Evolutionary conservation across 2,113 vertebrate species (phyloP).

Genomic region (Holacanthus passer): DNA sequence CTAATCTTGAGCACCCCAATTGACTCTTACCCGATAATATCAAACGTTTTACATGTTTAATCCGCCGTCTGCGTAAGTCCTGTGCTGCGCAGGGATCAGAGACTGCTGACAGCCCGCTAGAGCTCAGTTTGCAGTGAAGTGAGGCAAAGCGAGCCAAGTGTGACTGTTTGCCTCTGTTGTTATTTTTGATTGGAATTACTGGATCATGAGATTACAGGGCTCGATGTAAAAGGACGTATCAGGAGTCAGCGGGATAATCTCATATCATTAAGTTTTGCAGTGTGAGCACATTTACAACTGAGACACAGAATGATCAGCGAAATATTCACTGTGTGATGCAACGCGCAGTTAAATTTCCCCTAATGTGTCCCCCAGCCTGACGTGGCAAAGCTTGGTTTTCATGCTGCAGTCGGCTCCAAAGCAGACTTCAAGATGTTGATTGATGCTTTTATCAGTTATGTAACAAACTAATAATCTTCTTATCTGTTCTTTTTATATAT

Average conservation of each 20-base stretch:
- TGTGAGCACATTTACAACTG: constrained; percentile 48
- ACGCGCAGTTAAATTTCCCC: constrained; percentile 23
- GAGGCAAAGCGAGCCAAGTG: constrained; percentile 25
- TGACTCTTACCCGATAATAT: constrained; percentile 44
- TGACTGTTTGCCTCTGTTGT: constrained; percentile 56
- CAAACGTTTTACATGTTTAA: constrained; percentile 42
- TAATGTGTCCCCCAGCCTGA: constrained; percentile 29
- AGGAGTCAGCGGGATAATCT: constrained; percentile 55
- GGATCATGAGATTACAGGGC: constrained; percentile 61
- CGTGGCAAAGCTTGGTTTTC: constrained; percentile 10
- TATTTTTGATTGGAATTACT: constrained; percentile 63
- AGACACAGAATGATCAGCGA: constrained; percentile 35
- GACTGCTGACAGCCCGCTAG: constrained; percentile 35
- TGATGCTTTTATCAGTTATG: constrained; percentile 29
- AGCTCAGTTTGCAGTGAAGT: constrained; percentile 47
- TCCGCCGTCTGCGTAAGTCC: constrained; percentile 27
- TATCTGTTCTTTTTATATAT: constrained; percentile 17
- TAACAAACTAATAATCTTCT: constrained; percentile 37
- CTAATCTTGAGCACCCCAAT: constrained; percentile 27
- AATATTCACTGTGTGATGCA: constrained; percentile 29
- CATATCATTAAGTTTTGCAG: constrained; percentile 54
- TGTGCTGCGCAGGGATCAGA: constrained; percentile 30
- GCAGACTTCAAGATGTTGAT: constrained; percentile 9
- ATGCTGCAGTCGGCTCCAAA: background rate
- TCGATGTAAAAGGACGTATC: constrained; percentile 41